Evolutionary conservation across 2,797 vertebrate species (phyloP).

Genomic region (Arctocebus calabarensis): DNA sequence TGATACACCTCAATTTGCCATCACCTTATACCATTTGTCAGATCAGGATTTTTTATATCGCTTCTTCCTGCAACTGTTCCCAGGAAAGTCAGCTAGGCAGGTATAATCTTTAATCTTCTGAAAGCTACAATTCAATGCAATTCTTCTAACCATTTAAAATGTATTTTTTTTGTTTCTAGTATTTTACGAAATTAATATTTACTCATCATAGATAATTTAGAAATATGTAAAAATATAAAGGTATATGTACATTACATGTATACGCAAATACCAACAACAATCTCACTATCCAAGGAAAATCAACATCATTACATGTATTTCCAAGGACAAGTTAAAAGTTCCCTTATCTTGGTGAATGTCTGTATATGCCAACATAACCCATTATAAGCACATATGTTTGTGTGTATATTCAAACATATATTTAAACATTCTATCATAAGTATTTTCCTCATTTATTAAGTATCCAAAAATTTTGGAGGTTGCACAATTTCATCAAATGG

Average conservation of each 20-base stretch:
- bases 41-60: not conserved
- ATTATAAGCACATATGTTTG: not conserved
- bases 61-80: not conserved
- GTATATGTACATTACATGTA: not conserved
- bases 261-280: not conserved
- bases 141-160: not conserved
- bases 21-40: not conserved
- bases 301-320: conserved; percentile 28
- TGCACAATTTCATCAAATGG: conserved; percentile 25
- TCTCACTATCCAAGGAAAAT: not conserved
- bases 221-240: not conserved
- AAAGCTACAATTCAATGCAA: not conserved
- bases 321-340: not conserved
- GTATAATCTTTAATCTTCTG: conserved; percentile 11
- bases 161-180: not conserved
- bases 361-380: not conserved
- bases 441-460: conserved; percentile 51
- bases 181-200: not conserved
- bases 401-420: not conserved
- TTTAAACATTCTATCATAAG: conserved; percentile 11
- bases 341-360: not conserved
- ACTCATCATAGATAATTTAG: not conserved
- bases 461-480: not conserved
- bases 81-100: not conserved
- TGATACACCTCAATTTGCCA: not conserved